These are phyloP conservation scores for Neodon shergylaensis DNA, from an alignment of 2,113 vertebrate genomes.

Conservation along the genomic window DNA sequence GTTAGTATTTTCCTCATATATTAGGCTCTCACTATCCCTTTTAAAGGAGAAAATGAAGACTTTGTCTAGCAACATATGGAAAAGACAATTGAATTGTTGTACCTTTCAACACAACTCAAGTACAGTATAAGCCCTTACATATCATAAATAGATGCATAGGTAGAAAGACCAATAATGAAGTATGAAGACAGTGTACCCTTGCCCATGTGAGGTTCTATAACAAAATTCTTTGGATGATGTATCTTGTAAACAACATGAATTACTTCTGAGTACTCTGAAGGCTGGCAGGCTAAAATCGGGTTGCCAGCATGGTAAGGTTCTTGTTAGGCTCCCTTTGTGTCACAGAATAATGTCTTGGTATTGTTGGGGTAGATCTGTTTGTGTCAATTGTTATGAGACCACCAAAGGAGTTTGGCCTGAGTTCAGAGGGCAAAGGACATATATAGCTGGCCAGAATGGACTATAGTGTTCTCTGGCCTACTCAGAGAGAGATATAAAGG, in stretches of 20 bases:
- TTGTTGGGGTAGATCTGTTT: not conserved
- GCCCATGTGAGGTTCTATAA: not conserved
- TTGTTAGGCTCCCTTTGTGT: not conserved
- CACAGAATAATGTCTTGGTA: not conserved
- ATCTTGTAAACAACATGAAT: not conserved
- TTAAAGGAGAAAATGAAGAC: not conserved
- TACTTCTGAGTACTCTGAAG: not conserved
- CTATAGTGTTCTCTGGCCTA: not conserved
- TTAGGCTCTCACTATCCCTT: not conserved
- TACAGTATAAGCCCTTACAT: not conserved
- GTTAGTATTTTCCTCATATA: not conserved
- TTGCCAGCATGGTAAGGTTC: not conserved
- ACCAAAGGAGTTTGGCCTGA: not conserved
- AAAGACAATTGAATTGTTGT: not conserved
- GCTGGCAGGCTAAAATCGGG: not conserved
- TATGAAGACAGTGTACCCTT: not conserved
- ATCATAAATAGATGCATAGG: not conserved
- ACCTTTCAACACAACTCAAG: not conserved
- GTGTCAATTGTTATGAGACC: not conserved
- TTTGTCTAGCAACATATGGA: not conserved
- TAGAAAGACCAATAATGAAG: not conserved
- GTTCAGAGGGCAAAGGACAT: not conserved
- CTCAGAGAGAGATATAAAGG: not conserved
- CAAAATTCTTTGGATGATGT: not conserved
- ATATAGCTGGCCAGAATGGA: not conserved